Evolutionary conservation across 2,888 invertebrate genomes (phyloP).

Genomic region (Acleris holmiana): DNA sequence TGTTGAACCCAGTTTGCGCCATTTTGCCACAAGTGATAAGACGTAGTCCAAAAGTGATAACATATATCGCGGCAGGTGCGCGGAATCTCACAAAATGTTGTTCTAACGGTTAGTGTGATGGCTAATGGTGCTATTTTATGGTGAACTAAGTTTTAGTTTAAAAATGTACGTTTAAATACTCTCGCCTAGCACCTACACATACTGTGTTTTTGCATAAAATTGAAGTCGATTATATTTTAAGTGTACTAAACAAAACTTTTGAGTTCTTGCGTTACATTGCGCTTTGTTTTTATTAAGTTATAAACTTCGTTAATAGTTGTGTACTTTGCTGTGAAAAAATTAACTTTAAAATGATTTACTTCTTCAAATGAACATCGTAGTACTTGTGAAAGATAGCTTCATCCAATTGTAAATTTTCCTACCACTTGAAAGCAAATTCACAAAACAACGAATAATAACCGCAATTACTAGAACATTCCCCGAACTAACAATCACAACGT

Average conservation of each 20-base stretch:
- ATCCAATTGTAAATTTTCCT: too few species aligned
- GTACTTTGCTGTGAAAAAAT: too few species aligned
- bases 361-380: too few species aligned
- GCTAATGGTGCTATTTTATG: conserved; percentile 5
- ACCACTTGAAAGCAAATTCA: too few species aligned
- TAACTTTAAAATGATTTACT: too few species aligned
- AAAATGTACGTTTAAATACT: neutral
- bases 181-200: neutral
- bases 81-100: conserved; percentile 2
- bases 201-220: neutral
- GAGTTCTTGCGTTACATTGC: too few species aligned
- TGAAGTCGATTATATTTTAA: too few species aligned
- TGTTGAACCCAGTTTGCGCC: neutral
- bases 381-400: too few species aligned
- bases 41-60: conserved; percentile 37
- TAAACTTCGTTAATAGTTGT: too few species aligned
- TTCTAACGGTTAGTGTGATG: conserved; percentile 4
- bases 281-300: too few species aligned
- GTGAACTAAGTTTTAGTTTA: neutral
- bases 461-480: conserved; percentile 9
- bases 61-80: conserved; percentile 45
- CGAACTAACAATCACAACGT: conserved; percentile 10
- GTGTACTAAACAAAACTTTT: too few species aligned
- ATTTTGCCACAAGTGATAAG: neutral
- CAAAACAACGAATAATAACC: neutral